Evolutionary conservation across 2,888 invertebrate genomes (phyloP), one percentile per base, ranked within the genome.

Genomic region (Tetramorium bicarinatum): DNA sequence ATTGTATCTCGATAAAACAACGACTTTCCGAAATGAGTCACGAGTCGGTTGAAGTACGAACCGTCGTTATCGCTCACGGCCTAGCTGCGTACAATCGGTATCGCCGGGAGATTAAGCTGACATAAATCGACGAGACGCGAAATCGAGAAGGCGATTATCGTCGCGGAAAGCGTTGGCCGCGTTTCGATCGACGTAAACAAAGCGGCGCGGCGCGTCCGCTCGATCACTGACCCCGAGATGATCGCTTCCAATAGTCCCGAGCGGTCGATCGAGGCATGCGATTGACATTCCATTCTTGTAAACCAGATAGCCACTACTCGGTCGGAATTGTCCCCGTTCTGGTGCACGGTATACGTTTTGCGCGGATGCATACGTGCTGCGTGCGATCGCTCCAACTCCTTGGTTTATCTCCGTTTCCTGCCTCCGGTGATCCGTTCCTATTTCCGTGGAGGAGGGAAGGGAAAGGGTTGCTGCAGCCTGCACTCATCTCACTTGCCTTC

Each of bases 161-260:
- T 38, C 38, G 15, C 21, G 38, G 54, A 21, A 21, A 54, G 15
- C 2, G 25, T 34, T 4, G 29, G 4, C 4, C 21, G 21, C 54
- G 41, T 41, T 18, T n/a, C 52, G 54, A 38, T 15, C 38, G 52
- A 52, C 13, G 21, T 77, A 77, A 67, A 77, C 52, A 77, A 77
- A 67, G 52, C 69, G 21, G 52, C 52, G 52, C 52, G 41, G 52
- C 52, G 52, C 52, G 41, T 74, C 6, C 15, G 3, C 52, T 52
- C 76, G 76, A 77, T 66, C 76, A 52, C 41, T 77, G 76, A 77
- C 75, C 75, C 47, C 47, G 34, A 34, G 29, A 11, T 15, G 44
- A 76, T 44, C 25, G 61, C 56, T 61, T 47, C 25, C 38, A 66
- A 75, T 64, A 64, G 21, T 21, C 15, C 21, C n/a, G 25, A 54